phyloP scores from a whole-genome alignment of 2,888 invertebrate species.

The Salticus scenicus region DNA sequence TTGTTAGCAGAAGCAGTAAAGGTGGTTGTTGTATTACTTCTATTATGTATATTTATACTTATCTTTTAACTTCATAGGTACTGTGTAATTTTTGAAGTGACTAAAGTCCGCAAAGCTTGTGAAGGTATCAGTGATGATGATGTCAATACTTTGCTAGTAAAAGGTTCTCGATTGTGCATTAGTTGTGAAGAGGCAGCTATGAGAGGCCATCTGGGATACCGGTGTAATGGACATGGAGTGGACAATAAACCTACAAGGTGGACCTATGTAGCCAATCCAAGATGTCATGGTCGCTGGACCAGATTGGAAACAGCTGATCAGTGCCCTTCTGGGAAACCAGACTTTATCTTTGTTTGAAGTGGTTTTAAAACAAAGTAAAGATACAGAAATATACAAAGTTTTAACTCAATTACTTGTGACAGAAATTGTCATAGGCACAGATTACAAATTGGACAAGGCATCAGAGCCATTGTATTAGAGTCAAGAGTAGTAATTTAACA shows the following conservation, averaged over 20 bases:
- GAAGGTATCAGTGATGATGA: slow-evolving; percentile 80
- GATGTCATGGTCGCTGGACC: slow-evolving; percentile 92
- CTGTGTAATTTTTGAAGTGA: slow-evolving; percentile 88
- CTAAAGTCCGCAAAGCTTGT: slow-evolving; percentile 88
- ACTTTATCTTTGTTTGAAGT: slow-evolving; percentile 76
- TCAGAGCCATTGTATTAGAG: too few species aligned
- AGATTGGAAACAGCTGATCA: slow-evolving; percentile 77
- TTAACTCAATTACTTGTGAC: too few species aligned
- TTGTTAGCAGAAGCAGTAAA: too few species aligned
- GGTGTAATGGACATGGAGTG: slow-evolving; percentile 91
- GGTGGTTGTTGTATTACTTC: too few species aligned
- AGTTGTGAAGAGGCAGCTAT: slow-evolving; percentile 89
- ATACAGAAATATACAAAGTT: too few species aligned
- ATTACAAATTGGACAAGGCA: too few species aligned
- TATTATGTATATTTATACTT: too few species aligned
- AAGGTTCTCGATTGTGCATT: slow-evolving; percentile 88
- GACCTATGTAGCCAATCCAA: slow-evolving; percentile 88
- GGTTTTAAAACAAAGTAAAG: too few species aligned
- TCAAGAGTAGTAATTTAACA: too few species aligned
- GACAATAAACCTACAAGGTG: slow-evolving; percentile 85
- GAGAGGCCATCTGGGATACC: slow-evolving; percentile 83
- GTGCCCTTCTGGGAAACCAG: slow-evolving; percentile 74
- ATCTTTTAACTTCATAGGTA: slow-evolving; percentile 82
- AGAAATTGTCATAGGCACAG: too few species aligned
- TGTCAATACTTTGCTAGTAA: slow-evolving; percentile 83